A percentile compares a stretch with the other conserved stretches of the same genome.
Conservation (phyloP, 2,888 invertebrate species). For the Cheilosia scutellata region DNA sequence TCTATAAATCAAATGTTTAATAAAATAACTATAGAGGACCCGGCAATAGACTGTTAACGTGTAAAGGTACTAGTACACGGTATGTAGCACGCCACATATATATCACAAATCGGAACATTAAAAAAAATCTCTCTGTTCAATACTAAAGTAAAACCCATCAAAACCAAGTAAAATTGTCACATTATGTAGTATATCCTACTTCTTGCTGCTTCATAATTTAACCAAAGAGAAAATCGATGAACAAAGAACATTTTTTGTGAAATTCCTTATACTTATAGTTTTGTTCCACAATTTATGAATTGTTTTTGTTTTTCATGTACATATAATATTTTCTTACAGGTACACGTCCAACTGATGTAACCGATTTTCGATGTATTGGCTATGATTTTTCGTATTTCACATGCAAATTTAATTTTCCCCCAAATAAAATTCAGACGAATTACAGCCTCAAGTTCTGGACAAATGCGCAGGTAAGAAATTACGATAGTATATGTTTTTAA, state of each 20-base stretch:
- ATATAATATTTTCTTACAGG: slow-evolving; percentile 80
- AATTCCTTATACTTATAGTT: not conserved
- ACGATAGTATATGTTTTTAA: not conserved
- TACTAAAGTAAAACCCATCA: too few species aligned
- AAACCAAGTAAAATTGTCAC: too few species aligned
- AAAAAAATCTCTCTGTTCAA: too few species aligned
- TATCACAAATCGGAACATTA: too few species aligned
- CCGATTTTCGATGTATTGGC: slow-evolving; percentile 90
- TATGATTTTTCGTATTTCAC: slow-evolving; percentile 90
- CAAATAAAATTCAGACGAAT: slow-evolving; percentile 86
- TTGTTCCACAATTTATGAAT: not conserved
- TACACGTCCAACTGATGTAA: slow-evolving; percentile 87
- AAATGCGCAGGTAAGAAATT: slow-evolving; percentile 39
- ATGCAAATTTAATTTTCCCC: slow-evolving; percentile 89
- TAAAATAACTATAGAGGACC: too few species aligned
- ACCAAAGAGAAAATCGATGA: not conserved
- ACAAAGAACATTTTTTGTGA: not conserved
- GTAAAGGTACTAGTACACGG: too few species aligned
- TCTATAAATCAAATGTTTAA: too few species aligned
- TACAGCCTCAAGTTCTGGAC: slow-evolving; percentile 82
- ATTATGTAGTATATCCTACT: too few species aligned
- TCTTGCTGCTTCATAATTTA: too few species aligned
- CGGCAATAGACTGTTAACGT: too few species aligned
- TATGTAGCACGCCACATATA: too few species aligned
- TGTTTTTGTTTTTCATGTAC: not conserved